Evolutionary conservation across 2,797 vertebrate species (phyloP).

Genomic region (Pyrrhura leucotis): DNA sequence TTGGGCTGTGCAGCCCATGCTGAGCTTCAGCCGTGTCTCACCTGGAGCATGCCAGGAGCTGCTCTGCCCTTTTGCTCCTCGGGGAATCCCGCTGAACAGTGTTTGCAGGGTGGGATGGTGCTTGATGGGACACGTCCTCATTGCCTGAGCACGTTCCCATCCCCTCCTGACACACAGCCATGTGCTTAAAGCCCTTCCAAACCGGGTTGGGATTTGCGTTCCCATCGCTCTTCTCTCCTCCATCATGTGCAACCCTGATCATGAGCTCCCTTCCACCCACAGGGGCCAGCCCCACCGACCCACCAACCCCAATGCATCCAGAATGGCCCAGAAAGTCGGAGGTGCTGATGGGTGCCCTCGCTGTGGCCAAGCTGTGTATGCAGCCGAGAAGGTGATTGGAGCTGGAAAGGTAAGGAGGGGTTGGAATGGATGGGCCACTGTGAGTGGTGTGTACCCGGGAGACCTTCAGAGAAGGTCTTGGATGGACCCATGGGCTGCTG

Average conservation of each 20-base stretch:
- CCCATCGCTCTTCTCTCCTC: background rate
- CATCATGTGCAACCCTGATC: background rate
- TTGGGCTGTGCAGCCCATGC: background rate
- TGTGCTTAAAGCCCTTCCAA: background rate
- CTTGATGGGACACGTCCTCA: background rate
- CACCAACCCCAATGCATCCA: conserved; percentile 86
- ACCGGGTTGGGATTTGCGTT: background rate
- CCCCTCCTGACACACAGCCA: background rate
- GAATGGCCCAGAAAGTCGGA: conserved; percentile 87
- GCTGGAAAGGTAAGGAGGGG: conserved; percentile 87
- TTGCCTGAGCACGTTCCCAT: background rate
- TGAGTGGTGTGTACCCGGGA: background rate
- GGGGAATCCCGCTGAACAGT: background rate
- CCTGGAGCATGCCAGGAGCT: background rate
- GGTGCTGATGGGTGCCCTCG: conserved; percentile 89
- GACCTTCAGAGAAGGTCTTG: background rate
- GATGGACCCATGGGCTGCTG: background rate
- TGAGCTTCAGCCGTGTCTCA: background rate
- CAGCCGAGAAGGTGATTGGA: conserved; percentile 93
- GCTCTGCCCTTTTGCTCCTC: background rate
- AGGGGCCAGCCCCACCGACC: conserved; percentile 83
- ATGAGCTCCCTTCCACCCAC: background rate
- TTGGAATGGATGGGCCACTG: background rate
- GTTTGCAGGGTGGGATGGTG: background rate
- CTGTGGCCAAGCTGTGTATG: conserved; percentile 89